Conservation (phyloP, 2,113 vertebrate species). For the Nothobranchius kuhntae region DNA sequence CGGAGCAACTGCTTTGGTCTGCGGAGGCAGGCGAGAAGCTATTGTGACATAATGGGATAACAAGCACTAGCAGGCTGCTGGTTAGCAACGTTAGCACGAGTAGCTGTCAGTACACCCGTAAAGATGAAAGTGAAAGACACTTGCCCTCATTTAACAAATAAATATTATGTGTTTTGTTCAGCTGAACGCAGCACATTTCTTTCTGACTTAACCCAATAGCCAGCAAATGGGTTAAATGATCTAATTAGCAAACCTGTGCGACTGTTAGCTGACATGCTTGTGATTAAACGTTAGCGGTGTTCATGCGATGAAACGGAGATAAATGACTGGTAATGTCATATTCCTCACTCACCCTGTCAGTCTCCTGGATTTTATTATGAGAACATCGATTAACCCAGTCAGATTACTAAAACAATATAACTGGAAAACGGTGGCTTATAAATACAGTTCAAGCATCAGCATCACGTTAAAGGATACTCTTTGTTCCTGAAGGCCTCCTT, state of each 20-base stretch:
- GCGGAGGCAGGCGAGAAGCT: slow-evolving; percentile 6
- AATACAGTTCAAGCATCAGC: slow-evolving; percentile 28
- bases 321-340: slow-evolving; percentile 30
- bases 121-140: slow-evolving; percentile 14
- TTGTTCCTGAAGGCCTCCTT: slow-evolving; percentile 96
- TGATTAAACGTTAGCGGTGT: slow-evolving; percentile 23
- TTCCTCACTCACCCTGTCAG: background rate
- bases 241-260: background rate
- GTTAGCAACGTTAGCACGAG: slow-evolving; percentile 36
- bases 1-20: slow-evolving; percentile 11
- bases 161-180: accelerated
- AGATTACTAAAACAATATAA: background rate
- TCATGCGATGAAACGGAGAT: slow-evolving; percentile 28
- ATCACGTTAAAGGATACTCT: slow-evolving; percentile 89
- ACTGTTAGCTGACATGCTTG: slow-evolving; percentile 21
- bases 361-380: no score
- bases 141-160: background rate
- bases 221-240: background rate
- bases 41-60: slow-evolving; percentile 45
- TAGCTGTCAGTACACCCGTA: slow-evolving; percentile 25
- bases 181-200: accelerated
- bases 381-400: accelerated
- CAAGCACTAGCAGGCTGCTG: slow-evolving; percentile 37
- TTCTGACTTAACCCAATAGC: accelerated
- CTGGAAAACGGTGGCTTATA: slow-evolving; percentile 1